Evolutionary conservation across 1,140 invertebrate species (phyloP).

Genomic region (Heterodera schachtii): DNA sequence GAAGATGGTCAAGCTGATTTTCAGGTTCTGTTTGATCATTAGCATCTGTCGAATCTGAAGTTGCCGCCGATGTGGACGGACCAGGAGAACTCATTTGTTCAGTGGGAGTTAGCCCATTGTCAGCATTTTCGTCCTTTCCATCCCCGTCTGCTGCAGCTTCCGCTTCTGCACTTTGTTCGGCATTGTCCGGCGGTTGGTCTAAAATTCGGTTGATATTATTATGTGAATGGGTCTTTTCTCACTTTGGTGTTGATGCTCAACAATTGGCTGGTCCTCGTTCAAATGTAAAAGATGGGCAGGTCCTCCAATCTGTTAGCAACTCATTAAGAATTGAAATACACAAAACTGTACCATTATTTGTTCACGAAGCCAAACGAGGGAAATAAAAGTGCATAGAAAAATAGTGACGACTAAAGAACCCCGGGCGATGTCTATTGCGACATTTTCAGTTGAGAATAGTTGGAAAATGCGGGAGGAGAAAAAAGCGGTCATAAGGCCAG

Average conservation of each 20-base stretch:
- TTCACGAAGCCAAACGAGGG: slow-evolving; percentile 95
- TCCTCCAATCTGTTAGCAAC: slow-evolving; percentile 18
- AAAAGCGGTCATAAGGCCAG: slow-evolving; percentile 71
- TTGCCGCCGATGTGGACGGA: background rate
- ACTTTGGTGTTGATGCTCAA: background rate
- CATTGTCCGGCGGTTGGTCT: slow-evolving; percentile 57
- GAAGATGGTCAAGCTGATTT: background rate
- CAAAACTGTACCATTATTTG: slow-evolving; percentile 78
- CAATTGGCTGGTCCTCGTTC: slow-evolving; percentile 34
- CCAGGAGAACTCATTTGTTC: background rate
- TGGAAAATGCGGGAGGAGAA: slow-evolving; percentile 82
- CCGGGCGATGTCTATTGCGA: slow-evolving; percentile 51
- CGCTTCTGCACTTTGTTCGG: background rate
- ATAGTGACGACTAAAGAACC: slow-evolving; percentile 95
- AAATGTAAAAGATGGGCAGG: slow-evolving; percentile 38
- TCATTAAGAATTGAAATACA: too few relatives aligned
- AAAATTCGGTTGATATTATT: slow-evolving; percentile 8
- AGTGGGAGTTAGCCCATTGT: background rate
- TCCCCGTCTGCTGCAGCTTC: background rate
- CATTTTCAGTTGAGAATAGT: slow-evolving; percentile 69
- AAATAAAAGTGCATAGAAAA: slow-evolving; percentile 91
- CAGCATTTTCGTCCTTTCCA: background rate
- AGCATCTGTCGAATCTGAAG: background rate
- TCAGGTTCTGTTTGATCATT: background rate
- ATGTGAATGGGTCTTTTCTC: background rate